Evolutionary conservation across 2,888 invertebrate species (phyloP).

Genomic region (Koerneria pararmatus): DNA sequence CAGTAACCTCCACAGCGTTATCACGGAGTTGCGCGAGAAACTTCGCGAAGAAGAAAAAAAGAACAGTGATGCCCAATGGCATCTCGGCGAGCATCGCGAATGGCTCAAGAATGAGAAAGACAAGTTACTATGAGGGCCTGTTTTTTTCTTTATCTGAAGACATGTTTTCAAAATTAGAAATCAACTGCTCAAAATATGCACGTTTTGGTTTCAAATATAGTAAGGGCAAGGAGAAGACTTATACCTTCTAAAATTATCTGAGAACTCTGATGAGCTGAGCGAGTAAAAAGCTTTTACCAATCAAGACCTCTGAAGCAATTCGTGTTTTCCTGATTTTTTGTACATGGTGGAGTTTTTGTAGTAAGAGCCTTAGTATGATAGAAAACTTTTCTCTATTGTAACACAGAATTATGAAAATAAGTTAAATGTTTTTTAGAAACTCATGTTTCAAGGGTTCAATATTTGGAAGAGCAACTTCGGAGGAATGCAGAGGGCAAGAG

Average conservation of each 20-base stretch:
- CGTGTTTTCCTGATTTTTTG: too few relatives aligned
- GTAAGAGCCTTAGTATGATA: too few relatives aligned
- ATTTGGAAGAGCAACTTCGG: constrained; percentile 18
- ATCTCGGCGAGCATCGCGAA: constrained; percentile 17
- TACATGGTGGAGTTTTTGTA: too few relatives aligned
- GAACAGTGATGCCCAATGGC: constrained; percentile 11
- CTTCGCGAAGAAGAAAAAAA: constrained; percentile 3
- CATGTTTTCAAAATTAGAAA: too few relatives aligned
- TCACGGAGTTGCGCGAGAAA: constrained; percentile 16
- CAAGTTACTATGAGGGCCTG: constrained; percentile 6
- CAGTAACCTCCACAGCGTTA: constrained; percentile 19
- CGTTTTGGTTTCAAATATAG: too few relatives aligned
- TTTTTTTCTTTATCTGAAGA: too few relatives aligned
- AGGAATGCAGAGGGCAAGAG: background rate
- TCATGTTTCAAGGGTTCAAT: constrained; percentile 13
- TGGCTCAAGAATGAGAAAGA: constrained; percentile 23
- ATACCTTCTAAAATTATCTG: background rate
- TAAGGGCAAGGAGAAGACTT: too few relatives aligned
- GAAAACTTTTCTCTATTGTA: too few relatives aligned
- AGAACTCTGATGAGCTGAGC: background rate
- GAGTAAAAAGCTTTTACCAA: background rate
- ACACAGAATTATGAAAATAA: too few relatives aligned
- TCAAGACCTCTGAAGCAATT: too few relatives aligned
- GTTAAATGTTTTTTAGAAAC: too few relatives aligned
- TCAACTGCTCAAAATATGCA: too few relatives aligned